Percentiles rank a stretch among this genome's conserved stretches.
Evolutionary conservation across 2,113 vertebrate species (phyloP).

Genomic region (Scophthalmus maximus): DNA sequence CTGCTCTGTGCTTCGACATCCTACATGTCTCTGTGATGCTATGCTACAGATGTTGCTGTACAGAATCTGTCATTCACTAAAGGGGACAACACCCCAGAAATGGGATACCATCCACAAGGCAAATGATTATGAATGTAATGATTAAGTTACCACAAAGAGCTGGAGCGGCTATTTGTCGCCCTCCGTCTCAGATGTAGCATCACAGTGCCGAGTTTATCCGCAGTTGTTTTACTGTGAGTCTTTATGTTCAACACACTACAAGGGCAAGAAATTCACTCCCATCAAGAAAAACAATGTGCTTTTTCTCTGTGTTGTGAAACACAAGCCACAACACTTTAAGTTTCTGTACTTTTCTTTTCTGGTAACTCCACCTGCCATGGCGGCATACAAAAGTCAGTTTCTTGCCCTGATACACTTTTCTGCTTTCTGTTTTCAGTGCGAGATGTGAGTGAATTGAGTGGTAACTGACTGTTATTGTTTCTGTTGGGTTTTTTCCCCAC

Average conservation of each 20-base stretch:
- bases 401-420: too few relatives aligned
- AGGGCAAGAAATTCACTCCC: constrained; percentile 26
- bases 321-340: neutral
- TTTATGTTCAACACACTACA: constrained; percentile 19
- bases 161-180: neutral
- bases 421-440: constrained; percentile 1
- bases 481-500: too few relatives aligned
- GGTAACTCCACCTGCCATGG: neutral
- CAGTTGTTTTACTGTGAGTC: too few relatives aligned
- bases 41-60: constrained; percentile 32
- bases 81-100: neutral
- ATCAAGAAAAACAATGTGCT: neutral
- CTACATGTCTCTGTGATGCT: constrained; percentile 49
- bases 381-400: neutral
- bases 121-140: neutral
- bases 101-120: neutral
- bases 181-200: constrained; percentile 28
- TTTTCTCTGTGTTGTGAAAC: constrained; percentile 11
- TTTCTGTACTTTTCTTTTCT: neutral
- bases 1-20: constrained; percentile 50
- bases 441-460: neutral
- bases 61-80: constrained; percentile 4
- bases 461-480: constrained; percentile 18
- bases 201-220: too few relatives aligned
- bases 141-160: neutral